Evolutionary conservation across 2,888 invertebrate species (phyloP), one percentile per base, ranked within the genome.

Genomic region (Alloplasta piceator): DNA sequence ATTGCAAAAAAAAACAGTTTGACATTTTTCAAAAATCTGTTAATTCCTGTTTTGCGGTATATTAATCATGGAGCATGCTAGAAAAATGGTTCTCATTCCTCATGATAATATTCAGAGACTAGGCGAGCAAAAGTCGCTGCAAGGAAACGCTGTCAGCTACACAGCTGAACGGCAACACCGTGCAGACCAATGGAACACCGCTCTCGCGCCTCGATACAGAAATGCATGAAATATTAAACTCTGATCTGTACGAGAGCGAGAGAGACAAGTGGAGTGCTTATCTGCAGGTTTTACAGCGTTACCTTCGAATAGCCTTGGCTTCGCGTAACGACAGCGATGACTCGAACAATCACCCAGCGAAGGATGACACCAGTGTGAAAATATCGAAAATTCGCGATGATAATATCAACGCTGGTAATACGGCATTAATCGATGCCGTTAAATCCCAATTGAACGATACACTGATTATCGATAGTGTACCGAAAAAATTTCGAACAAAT

Each of bases 181-280:
- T 26, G 26, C 26, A 26, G 26, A 26, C 26, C 26, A 26, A 2
- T 3, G 26, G 26, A 26, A 26, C 26, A 26, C 26, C 26, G 26
- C 26, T 26, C 26, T 26, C 26, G 26, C 26, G 26, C 3, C 26
- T 26, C 26, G 26, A 26, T 26, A 26, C 26, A 26, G 26, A 26
- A 26, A 26, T 26, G 26, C 26, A 26, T 26, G 26, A 43, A 36
- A 71, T 74, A 38, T 14, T 79, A 36, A 41, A 73, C n/a, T 38
- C 56, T 7, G 16, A 12, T 5, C 7, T 52, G 6, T 52, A 46
- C 7, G 58, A 43, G 14, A 72, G 12, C 36, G 68, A 73, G 61
- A 10, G 48, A 1, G 77, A 80, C 7, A 82, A 77, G 48, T 82
- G 80, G 80, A 48, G 39, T 5, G 43, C 66, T 5, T 82, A 76